These are phyloP conservation scores for Zele albiditarsus DNA, from an alignment of 2,888 invertebrate species.

Conservation along the genomic window DNA sequence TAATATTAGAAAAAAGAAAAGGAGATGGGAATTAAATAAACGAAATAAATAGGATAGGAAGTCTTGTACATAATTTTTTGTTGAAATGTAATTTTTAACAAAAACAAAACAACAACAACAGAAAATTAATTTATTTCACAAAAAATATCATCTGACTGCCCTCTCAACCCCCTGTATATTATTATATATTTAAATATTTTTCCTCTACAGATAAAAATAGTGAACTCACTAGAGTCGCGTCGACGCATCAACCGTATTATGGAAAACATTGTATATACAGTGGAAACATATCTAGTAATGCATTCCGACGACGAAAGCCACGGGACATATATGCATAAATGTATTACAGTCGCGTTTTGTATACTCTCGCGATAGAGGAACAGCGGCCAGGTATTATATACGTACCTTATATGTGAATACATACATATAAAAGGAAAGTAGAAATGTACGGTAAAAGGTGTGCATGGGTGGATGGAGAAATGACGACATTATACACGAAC, in stretches of 20 bases:
- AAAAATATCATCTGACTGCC: neutral
- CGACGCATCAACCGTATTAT: slow-evolving; percentile 18
- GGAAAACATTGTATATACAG: neutral
- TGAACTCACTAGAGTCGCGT: neutral
- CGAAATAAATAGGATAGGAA: too few species aligned
- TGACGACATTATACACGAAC: neutral
- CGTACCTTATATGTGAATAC: neutral
- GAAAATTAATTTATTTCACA: too few species aligned
- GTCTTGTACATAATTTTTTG: too few species aligned
- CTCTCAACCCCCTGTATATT: neutral
- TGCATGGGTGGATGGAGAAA: slow-evolving; percentile 8
- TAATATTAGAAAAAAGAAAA: neutral
- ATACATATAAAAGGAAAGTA: neutral
- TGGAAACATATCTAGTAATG: slow-evolving; percentile 37
- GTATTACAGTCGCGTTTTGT: slow-evolving; percentile 43
- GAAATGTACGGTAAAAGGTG: slow-evolving; percentile 8
- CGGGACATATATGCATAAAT: slow-evolving; percentile 45
- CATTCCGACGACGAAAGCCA: slow-evolving; percentile 46
- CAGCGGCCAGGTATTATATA: neutral
- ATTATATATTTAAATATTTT: neutral
- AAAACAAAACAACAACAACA: too few species aligned
- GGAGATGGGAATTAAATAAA: neutral
- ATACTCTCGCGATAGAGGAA: slow-evolving; percentile 9
- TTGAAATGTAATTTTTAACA: too few species aligned
- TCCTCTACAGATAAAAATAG: neutral